Conservation (phyloP, 2,797 vertebrate species). For the Tokudaia muenninki region DNA sequence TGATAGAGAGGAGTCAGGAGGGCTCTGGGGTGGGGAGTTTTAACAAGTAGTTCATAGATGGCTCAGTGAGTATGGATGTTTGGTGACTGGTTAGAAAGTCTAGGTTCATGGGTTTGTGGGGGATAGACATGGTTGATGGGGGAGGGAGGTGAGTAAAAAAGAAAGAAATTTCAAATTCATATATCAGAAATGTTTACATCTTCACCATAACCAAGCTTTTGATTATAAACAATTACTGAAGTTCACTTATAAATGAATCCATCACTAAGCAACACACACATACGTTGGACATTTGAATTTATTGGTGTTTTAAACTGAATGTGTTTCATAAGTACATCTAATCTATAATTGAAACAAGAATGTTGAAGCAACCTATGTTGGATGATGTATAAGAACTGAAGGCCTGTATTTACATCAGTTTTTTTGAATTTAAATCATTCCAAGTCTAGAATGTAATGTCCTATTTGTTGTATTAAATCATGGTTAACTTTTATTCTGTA, state of each 20-base stretch:
- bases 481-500: constrained; percentile 31
- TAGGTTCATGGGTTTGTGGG: not conserved
- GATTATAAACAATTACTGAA: constrained; percentile 23
- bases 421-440: constrained; percentile 58
- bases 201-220: not conserved
- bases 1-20: not conserved
- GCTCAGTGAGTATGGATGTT: not conserved
- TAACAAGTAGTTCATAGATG: not conserved
- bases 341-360: constrained; percentile 38
- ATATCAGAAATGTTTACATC: not conserved
- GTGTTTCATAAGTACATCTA: constrained; percentile 22
- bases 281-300: not conserved
- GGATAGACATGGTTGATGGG: too few relatives aligned
- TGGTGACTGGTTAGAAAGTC: not conserved
- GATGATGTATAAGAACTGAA: not conserved
- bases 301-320: constrained; percentile 34
- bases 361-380: not conserved
- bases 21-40: not conserved
- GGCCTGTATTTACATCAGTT: not conserved
- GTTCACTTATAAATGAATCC: constrained; percentile 33
- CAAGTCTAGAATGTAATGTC: not conserved
- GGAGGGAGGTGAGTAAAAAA: not conserved
- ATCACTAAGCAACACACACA: constrained; percentile 15
- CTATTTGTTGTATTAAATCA: not conserved
- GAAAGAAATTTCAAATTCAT: not conserved